These are phyloP conservation scores for Echinops telfairi DNA, from an alignment of 2,113 vertebrate genomes.

Conservation along the genomic window DNA sequence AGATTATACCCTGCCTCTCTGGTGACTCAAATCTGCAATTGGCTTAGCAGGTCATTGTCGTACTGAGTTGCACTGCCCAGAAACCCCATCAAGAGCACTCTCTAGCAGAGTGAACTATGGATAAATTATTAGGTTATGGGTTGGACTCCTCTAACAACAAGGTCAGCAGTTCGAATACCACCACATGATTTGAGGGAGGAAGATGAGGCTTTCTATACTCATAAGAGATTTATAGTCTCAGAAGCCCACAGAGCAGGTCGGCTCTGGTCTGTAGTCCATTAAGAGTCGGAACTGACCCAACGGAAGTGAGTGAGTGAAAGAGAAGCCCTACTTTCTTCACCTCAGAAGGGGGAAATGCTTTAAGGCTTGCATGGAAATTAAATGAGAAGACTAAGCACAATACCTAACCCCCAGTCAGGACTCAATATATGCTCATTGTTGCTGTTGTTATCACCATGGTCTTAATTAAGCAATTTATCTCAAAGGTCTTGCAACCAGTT, in stretches of 20 bases:
- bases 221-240: no score
- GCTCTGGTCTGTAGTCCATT: no score
- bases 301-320: no score
- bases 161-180: no score
- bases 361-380: not conserved
- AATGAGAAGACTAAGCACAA: not conserved
- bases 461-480: not conserved
- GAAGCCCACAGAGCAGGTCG: no score
- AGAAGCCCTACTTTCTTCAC: no score
- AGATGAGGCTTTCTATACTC: no score
- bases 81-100: not conserved
- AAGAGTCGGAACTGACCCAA: no score
- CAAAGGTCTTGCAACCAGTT: not conserved
- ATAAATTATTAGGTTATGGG: not conserved
- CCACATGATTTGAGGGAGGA: no score
- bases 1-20: not conserved
- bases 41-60: not conserved
- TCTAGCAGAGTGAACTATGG: not conserved
- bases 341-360: no score
- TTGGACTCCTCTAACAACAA: no score
- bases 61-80: not conserved
- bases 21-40: not conserved
- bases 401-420: no score
- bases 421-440: not conserved
- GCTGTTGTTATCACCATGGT: not conserved